Conservation (phyloP, 1,140 invertebrate genomes). For the Drosophila persimilis region DNA sequence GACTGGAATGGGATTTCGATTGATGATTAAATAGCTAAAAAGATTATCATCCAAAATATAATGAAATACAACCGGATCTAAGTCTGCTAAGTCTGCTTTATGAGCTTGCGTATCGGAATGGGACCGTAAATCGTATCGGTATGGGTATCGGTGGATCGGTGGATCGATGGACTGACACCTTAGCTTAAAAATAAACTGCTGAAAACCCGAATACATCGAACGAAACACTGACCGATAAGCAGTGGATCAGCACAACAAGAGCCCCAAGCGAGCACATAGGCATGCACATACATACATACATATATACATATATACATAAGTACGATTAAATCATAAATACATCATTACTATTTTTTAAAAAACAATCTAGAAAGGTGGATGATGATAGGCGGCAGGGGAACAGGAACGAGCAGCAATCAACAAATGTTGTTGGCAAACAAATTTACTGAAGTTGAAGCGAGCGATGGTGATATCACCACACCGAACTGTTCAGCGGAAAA, state of each 20-base stretch:
- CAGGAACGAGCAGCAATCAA: constrained; percentile 9
- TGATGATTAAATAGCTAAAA: no score
- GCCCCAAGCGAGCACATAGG: not conserved
- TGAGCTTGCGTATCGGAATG: constrained; percentile 12
- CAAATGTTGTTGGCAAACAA: constrained; percentile 56
- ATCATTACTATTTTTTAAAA: constrained; percentile 29
- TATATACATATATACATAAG: not conserved
- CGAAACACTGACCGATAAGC: constrained; percentile 37
- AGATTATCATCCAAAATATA: no score
- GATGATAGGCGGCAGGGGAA: not conserved
- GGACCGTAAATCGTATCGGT: not conserved
- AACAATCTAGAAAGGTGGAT: constrained; percentile 33
- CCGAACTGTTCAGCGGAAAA: constrained; percentile 55
- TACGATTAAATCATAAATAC: not conserved
- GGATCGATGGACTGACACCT: constrained; percentile 10
- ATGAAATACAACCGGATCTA: not conserved
- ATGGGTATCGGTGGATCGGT: constrained; percentile 9
- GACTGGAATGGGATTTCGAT: no score
- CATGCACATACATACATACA: not conserved
- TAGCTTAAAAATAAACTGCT: constrained; percentile 42
- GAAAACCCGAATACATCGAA: no score
- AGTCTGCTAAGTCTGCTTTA: not conserved
- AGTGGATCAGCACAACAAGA: constrained; percentile 27
- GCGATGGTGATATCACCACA: constrained; percentile 69
- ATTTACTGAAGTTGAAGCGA: constrained; percentile 35